Base-by-base conservation (phyloP, 1,140 invertebrate genomes). In the Brachystomella parvula region DNA sequence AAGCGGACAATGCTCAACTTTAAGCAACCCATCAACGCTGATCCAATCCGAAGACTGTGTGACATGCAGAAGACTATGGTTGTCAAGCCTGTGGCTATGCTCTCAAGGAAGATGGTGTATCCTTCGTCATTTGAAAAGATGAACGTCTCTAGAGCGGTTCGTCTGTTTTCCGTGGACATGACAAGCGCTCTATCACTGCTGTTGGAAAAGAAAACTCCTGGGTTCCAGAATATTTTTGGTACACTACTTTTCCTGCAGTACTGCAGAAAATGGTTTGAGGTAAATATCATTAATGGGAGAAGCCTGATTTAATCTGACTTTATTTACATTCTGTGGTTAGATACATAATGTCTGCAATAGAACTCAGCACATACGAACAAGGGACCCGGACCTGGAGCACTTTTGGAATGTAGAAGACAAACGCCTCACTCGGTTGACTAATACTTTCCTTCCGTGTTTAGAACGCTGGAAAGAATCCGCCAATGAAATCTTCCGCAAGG, bases 191-290 rank as follows among this genome's bases (percentile, higher is more conserved):
- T 61, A n/a, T 12, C 19, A 61, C 15, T 61, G 9, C 30, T 17
- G 24, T 30, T n/a, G 12, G n/a, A 12, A 35, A 24, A 21, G 21
- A n/a, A 30, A 3, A 28, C 12, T 26, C 2, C 3, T 35, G 60
- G 26, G 3, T 61, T 61, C 31, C 3, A 6, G 3, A 26, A 61
- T 61, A 12, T 32, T 33, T 24, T n/a, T 3, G 35, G 2, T 24
- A 61, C 60, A 33, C 3, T 61, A 30, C 6, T 9, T 15, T 61
- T 35, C 31, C 6, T 61, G n/a, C 15, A 61, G 29, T 30, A 12
- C n/a, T 61, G 26, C 32, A 33, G 24, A 35, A 61, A 61, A 61
- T 61, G 60, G 60, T 61, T 61, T 61, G 60, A 61, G 60, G 57
- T 59, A 30, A 59, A 12, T 19, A 39, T 39, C 6, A 39, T 19